phyloP scores from a whole-genome alignment of 2,797 vertebrate genomes.

The Gymnoscopelus microlampas region DNA sequence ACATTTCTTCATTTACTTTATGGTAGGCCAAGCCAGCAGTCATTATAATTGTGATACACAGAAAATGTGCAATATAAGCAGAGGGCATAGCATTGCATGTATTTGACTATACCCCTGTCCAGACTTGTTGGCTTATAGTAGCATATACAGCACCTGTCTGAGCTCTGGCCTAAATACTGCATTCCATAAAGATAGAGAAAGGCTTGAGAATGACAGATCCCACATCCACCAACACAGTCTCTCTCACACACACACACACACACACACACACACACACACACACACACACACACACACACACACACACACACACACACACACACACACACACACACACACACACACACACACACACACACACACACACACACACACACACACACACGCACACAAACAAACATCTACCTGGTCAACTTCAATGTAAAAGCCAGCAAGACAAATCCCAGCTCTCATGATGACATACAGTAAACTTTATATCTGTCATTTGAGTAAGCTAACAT shows the following conservation, averaged over 20 bases:
- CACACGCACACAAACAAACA: no score
- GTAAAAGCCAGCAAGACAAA: not conserved
- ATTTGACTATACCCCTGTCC: conserved; percentile 40
- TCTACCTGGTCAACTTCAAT: not conserved
- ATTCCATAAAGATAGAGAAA: conserved; percentile 60
- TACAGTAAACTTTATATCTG: no score
- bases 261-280: conserved; percentile 13
- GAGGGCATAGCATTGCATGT: not conserved
- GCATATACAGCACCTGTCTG: conserved; percentile 55
- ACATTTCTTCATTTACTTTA: no score
- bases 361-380: no score
- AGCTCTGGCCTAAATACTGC: conserved; percentile 22
- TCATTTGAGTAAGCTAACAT: not conserved
- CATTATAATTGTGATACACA: not conserved
- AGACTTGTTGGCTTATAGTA: conserved; percentile 51
- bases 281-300: not conserved
- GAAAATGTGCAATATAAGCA: conserved; percentile 1
- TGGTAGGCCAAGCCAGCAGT: no score
- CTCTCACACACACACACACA: not conserved
- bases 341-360: no score
- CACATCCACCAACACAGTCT: no score
- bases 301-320: no score
- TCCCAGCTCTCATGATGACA: not conserved
- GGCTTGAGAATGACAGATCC: conserved; percentile 54
- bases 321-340: no score